Conservation (phyloP, 2,888 invertebrate species). For the Cataglyphis albicans region DNA sequence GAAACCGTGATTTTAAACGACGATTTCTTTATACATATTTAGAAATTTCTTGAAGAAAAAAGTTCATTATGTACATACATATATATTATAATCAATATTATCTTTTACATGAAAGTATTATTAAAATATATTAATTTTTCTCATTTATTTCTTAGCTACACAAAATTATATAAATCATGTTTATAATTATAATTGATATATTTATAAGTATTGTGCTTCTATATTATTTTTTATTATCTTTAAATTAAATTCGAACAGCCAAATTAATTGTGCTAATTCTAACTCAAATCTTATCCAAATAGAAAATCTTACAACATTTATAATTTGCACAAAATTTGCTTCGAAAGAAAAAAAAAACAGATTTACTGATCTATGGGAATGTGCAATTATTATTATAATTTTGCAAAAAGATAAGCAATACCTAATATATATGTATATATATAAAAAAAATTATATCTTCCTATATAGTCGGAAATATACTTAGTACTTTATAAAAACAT, state of each 20-base stretch:
- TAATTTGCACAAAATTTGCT: not conserved
- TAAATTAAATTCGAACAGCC: not conserved
- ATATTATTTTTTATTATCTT: not conserved
- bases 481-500: not conserved
- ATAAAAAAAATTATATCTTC: not conserved
- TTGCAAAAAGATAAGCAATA: not conserved
- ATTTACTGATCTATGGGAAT: not conserved
- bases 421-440: no score
- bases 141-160: not conserved
- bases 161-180: not conserved
- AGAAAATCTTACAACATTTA: not conserved
- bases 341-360: not conserved
- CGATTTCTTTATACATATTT: not conserved
- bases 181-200: not conserved
- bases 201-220: not conserved
- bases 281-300: not conserved
- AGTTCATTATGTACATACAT: not conserved
- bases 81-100: not conserved
- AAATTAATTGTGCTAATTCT: not conserved
- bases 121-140: not conserved
- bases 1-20: not conserved
- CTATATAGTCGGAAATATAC: not conserved
- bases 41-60: not conserved
- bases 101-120: not conserved
- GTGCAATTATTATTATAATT: not conserved